phyloP scores from a whole-genome alignment of 2,113 vertebrate genomes.

The Trogon melanurus region DNA sequence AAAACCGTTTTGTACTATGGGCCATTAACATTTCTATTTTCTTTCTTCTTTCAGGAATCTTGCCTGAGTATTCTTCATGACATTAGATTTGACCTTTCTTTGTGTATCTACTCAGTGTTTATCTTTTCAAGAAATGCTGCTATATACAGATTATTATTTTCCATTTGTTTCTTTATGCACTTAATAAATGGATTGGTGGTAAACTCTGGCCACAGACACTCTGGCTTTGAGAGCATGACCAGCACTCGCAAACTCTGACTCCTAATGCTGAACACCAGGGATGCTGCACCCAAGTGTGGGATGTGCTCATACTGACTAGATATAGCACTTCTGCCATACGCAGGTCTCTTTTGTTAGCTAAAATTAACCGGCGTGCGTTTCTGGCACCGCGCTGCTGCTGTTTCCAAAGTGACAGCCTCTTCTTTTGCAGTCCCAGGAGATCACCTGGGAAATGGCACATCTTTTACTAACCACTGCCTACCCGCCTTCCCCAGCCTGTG shows the following conservation, averaged over 20 bases:
- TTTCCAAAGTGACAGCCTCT: slow-evolving; percentile 55
- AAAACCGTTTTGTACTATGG: neutral
- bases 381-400: slow-evolving; percentile 16
- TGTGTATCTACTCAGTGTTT: neutral
- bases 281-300: neutral
- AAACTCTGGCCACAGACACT: neutral
- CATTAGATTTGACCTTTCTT: neutral
- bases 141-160: neutral
- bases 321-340: neutral
- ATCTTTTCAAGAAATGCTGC: neutral
- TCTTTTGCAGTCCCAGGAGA: slow-evolving; percentile 22
- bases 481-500: neutral
- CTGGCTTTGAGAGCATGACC: neutral
- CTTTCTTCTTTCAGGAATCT: neutral
- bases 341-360: slow-evolving; percentile 43
- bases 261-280: neutral
- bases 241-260: neutral
- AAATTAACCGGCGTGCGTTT: slow-evolving; percentile 51
- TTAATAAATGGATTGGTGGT: neutral
- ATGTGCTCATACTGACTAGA: neutral
- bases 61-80: neutral
- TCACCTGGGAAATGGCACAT: neutral
- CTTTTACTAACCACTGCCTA: neutral
- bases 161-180: neutral
- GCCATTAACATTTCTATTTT: neutral